Evolutionary conservation across 2,113 vertebrate genomes (phyloP).

Genomic region (Dolichotis patagonum): DNA sequence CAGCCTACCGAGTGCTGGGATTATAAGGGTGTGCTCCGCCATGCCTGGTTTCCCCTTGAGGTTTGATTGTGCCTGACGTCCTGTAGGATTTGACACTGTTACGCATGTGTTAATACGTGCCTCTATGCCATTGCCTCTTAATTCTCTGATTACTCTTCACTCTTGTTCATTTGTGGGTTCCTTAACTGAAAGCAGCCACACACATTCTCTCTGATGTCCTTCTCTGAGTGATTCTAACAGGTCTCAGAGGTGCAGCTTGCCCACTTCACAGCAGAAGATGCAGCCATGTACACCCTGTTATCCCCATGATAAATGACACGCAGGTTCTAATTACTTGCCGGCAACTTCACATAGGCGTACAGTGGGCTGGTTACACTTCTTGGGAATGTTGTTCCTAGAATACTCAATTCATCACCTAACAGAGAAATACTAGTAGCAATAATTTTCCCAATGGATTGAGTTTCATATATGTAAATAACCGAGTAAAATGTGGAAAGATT

Average conservation of each 20-base stretch:
- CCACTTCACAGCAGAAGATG: neutral
- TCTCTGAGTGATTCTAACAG: neutral
- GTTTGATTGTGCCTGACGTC: slow-evolving; percentile 2
- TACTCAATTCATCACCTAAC: neutral
- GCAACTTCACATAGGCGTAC: neutral
- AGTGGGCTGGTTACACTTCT: neutral
- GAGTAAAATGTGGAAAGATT: neutral
- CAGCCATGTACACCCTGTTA: neutral
- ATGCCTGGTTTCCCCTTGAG: neutral
- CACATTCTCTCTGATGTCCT: neutral
- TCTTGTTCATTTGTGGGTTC: neutral
- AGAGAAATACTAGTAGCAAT: neutral
- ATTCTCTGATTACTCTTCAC: neutral
- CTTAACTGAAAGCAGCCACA: neutral
- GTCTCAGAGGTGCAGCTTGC: neutral
- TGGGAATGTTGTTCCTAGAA: neutral
- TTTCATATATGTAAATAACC: neutral
- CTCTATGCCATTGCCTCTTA: neutral
- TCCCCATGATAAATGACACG: neutral
- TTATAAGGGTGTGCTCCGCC: no score
- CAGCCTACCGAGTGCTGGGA: no score
- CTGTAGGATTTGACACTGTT: neutral
- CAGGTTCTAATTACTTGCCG: neutral
- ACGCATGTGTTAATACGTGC: neutral
- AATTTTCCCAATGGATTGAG: neutral